phyloP scores from a whole-genome alignment of 2,797 vertebrate genomes.

The Eupleurogrammus muticus region DNA sequence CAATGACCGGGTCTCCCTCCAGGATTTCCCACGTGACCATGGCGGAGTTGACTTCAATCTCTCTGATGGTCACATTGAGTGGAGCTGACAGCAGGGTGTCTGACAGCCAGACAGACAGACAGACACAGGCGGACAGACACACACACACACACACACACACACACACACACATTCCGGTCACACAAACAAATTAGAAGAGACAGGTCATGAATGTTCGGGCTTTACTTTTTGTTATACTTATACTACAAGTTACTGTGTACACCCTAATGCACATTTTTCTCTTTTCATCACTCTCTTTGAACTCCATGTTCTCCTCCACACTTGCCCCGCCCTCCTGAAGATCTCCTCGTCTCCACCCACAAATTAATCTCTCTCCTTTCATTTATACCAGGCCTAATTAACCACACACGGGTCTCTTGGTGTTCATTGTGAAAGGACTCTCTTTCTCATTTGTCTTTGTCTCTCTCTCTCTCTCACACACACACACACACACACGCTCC shows the following conservation, averaged over 20 bases:
- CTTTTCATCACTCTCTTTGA: constrained; percentile 23
- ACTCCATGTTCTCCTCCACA: constrained; percentile 15
- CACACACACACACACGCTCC: constrained; percentile 3
- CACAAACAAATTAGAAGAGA: constrained; percentile 40
- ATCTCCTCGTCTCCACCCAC: constrained; percentile 31
- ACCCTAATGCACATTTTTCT: constrained; percentile 1
- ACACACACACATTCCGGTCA: constrained; percentile 37
- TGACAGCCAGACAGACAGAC: constrained; percentile 52
- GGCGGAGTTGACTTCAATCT: constrained; percentile 93
- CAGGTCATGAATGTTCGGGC: constrained; percentile 40
- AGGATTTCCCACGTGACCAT: constrained; percentile 96
- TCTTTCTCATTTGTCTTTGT: constrained; percentile 38
- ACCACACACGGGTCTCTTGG: constrained; percentile 32
- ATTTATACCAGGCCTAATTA: constrained; percentile 58
- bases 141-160: constrained; percentile 47
- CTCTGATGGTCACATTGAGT: constrained; percentile 95
- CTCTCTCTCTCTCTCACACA: constrained; percentile 22
- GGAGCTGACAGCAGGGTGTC: constrained; percentile 93
- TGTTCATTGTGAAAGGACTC: constrained; percentile 24
- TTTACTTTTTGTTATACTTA: constrained; percentile 25
- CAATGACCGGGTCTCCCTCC: constrained; percentile 95
- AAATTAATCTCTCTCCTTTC: constrained; percentile 50
- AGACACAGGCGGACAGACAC: constrained; percentile 19
- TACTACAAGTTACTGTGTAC: constrained; percentile 8
- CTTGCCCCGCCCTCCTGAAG: constrained; percentile 1